These are phyloP conservation scores for Solenodon paradoxus DNA, from an alignment of 2,113 vertebrate species.

Conservation along the genomic window DNA sequence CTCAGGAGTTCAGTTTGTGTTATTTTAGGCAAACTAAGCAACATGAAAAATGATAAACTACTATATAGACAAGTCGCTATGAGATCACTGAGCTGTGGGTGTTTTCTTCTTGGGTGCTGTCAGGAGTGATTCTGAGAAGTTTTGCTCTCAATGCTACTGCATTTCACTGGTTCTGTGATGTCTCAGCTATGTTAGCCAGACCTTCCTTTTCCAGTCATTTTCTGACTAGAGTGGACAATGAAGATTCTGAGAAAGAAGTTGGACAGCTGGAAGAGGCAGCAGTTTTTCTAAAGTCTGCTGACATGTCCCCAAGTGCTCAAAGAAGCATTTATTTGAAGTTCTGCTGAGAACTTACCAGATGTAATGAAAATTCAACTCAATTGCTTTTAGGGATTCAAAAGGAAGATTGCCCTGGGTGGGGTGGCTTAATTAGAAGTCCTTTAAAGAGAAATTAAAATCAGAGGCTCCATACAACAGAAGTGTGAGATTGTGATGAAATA, in stretches of 20 bases:
- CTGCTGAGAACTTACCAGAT: not conserved
- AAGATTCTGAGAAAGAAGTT: not conserved
- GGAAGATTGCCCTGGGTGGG: not conserved
- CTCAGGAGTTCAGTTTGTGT: not conserved
- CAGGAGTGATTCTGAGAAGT: not conserved
- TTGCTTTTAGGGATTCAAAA: not conserved
- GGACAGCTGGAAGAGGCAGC: not conserved
- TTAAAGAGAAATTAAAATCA: not conserved
- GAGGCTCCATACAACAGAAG: not conserved
- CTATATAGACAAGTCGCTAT: not conserved
- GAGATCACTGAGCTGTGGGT: not conserved
- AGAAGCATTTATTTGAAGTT: not conserved
- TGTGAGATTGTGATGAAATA: not conserved
- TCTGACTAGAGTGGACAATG: not conserved
- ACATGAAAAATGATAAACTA: accelerated
- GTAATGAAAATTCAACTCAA: not conserved
- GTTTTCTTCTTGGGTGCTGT: not conserved
- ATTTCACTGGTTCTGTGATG: not conserved
- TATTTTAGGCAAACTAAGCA: not conserved
- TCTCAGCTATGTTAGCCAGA: not conserved
- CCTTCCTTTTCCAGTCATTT: not conserved
- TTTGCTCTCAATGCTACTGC: no score
- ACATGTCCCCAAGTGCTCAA: no score
- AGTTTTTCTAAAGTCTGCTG: no score
- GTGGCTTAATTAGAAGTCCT: not conserved